These are phyloP conservation scores for Columba guinea DNA, from an alignment of 2,797 vertebrate species.

Conservation along the genomic window DNA sequence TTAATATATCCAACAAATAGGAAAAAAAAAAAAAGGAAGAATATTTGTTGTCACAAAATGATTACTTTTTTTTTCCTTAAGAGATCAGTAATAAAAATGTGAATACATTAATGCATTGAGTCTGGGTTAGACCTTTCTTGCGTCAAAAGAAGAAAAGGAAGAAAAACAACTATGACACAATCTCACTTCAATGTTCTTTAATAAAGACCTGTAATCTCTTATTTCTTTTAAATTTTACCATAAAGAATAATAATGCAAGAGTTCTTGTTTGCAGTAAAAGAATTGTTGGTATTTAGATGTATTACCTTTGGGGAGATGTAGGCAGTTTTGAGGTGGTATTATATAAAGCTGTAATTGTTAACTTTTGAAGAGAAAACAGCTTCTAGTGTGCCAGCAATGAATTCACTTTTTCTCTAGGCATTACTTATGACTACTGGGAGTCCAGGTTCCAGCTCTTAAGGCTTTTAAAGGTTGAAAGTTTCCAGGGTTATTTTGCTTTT, in stretches of 20 bases:
- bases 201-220: not conserved
- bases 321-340: not conserved
- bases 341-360: not conserved
- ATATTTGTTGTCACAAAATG: not conserved
- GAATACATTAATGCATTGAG: not conserved
- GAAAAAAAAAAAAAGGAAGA: not conserved
- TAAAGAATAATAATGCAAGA: not conserved
- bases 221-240: not conserved
- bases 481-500: not conserved
- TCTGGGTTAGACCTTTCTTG: not conserved
- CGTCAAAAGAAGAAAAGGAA: not conserved
- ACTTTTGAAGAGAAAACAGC: not conserved
- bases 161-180: not conserved
- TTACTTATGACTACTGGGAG: not conserved
- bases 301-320: not conserved
- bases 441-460: not conserved
- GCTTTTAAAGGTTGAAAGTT: not conserved
- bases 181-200: not conserved
- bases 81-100: not conserved
- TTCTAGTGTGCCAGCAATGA: not conserved
- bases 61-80: not conserved
- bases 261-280: not conserved
- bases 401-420: not conserved
- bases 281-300: not conserved
- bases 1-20: not conserved